Evolutionary conservation across 1,140 invertebrate species (phyloP).

Genomic region (Paracyclopina nana): DNA sequence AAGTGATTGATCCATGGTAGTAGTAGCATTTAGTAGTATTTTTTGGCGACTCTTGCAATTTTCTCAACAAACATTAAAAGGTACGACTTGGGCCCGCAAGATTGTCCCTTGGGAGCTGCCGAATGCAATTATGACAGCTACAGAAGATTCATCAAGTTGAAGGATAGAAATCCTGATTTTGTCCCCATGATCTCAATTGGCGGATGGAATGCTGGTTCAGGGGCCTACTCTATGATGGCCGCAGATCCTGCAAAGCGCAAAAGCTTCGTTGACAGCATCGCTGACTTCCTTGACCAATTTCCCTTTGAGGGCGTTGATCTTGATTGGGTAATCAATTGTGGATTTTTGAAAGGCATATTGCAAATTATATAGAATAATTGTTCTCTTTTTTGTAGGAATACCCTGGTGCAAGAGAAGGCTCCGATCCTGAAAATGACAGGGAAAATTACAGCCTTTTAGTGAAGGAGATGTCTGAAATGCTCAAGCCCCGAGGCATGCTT

Average conservation of each 20-base stretch:
- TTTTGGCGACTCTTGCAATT: too few relatives aligned
- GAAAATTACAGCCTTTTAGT: slow-evolving; percentile 27
- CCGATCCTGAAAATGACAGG: slow-evolving; percentile 17
- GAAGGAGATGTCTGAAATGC: slow-evolving; percentile 35
- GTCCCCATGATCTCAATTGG: slow-evolving; percentile 1
- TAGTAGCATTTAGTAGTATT: too few relatives aligned
- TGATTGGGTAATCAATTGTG: slow-evolving; percentile 61
- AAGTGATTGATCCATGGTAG: slow-evolving; percentile 21
- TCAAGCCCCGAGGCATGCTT: slow-evolving; percentile 31
- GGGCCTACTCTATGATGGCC: slow-evolving; percentile 19
- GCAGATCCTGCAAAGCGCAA: slow-evolving; percentile 17
- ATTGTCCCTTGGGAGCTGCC: neutral
- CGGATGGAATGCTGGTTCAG: slow-evolving; percentile 24
- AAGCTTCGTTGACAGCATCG: slow-evolving; percentile 40
- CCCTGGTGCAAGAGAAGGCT: slow-evolving; percentile 33
- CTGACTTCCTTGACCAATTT: slow-evolving; percentile 32
- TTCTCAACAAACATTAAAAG: too few relatives aligned
- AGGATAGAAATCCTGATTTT: neutral
- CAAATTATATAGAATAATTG: too few relatives aligned
- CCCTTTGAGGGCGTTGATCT: slow-evolving; percentile 59
- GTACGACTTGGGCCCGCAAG: slow-evolving; percentile 7
- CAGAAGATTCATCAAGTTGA: neutral
- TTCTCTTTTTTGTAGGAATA: too few relatives aligned
- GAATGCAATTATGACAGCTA: slow-evolving; percentile 9
- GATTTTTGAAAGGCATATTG: too few relatives aligned